phyloP scores from a whole-genome alignment of 2,888 invertebrate genomes.

The Beris morrisii region DNA sequence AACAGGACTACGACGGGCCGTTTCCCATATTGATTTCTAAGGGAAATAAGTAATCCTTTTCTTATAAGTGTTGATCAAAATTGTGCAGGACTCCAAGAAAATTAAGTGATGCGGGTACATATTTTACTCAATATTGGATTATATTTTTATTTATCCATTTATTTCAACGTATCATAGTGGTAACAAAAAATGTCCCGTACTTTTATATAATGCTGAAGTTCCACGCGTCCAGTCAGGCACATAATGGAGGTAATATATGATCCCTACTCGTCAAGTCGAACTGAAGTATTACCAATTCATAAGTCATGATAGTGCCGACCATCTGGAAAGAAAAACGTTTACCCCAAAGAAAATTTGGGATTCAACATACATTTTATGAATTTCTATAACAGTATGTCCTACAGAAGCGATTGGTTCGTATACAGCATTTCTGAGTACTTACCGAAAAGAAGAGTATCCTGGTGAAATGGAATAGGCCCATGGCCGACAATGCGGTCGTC shows the following conservation, averaged over 20 bases:
- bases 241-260: slow-evolving; percentile 23
- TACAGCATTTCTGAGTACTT: slow-evolving; percentile 40
- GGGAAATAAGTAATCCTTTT: too few relatives aligned
- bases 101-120: too few relatives aligned
- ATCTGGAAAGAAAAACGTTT: slow-evolving; percentile 54
- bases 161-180: too few relatives aligned
- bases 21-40: too few relatives aligned
- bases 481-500: slow-evolving; percentile 63
- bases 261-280: slow-evolving; percentile 48
- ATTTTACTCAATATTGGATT: too few relatives aligned
- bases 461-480: slow-evolving; percentile 63
- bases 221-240: neutral
- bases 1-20: too few relatives aligned
- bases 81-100: too few relatives aligned
- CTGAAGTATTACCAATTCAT: slow-evolving; percentile 67
- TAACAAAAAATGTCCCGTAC: too few relatives aligned
- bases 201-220: too few relatives aligned
- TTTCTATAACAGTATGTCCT: neutral
- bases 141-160: too few relatives aligned
- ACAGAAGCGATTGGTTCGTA: neutral
- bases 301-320: slow-evolving; percentile 66
- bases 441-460: slow-evolving; percentile 64
- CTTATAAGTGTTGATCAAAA: too few relatives aligned
- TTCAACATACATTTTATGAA: neutral
- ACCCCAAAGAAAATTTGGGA: neutral